phyloP scores from a whole-genome alignment of 2,888 invertebrate genomes.

The Mythimna lalbum region DNA sequence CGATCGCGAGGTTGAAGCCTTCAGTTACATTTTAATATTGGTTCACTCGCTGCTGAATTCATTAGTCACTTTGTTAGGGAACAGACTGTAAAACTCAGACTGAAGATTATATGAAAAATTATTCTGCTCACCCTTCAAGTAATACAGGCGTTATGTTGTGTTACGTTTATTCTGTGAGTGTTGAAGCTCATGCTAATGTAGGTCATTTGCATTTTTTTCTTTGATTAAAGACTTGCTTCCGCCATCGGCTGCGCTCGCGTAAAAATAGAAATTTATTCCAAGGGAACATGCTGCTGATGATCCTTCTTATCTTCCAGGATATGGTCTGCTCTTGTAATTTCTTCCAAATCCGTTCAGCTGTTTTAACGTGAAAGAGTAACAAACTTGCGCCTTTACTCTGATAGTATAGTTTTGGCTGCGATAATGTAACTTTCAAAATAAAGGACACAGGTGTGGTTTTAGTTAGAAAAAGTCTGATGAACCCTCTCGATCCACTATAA shows the following conservation, averaged over 20 bases:
- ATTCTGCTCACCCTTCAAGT: not conserved
- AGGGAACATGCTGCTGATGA: not conserved
- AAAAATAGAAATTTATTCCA: not conserved
- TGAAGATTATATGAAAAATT: not conserved
- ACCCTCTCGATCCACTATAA: no score
- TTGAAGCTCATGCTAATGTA: not conserved
- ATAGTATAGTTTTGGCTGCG: no score
- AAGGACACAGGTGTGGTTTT: no score
- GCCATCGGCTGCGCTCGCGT: not conserved
- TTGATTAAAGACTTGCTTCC: not conserved
- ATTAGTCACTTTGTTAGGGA: conserved; percentile 10
- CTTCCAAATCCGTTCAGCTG: no score
- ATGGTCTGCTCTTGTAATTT: no score
- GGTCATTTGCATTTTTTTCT: not conserved
- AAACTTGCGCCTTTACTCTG: no score
- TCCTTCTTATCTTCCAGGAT: no score
- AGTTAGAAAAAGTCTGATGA: no score
- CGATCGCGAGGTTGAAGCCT: conserved; percentile 45
- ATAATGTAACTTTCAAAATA: no score
- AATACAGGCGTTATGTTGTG: not conserved
- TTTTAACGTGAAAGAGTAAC: no score
- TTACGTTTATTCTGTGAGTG: conserved; percentile 2
- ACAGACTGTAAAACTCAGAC: not conserved
- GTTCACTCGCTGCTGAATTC: conserved; percentile 29
- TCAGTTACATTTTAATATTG: conserved; percentile 40